Conservation (phyloP, 2,888 invertebrate genomes). For the Aspidiotus rigidus region DNA sequence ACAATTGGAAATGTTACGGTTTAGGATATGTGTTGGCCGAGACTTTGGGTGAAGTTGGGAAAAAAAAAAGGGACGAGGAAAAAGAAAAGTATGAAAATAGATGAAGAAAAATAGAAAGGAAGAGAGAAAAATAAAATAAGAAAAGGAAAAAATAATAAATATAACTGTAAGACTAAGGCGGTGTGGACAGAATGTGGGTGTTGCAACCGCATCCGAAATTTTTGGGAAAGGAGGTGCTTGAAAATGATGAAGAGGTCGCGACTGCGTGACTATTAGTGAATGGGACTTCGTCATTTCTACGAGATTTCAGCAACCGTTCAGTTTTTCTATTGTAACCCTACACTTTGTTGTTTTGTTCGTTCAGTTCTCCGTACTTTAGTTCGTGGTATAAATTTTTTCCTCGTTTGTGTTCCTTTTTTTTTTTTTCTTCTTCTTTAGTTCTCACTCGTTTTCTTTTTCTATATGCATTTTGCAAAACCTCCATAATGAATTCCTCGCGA, state of each 20-base stretch:
- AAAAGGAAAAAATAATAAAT: conserved; percentile 1
- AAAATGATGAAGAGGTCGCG: conserved; percentile 33
- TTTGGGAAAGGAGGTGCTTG: conserved; percentile 30
- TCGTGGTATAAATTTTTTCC: neutral
- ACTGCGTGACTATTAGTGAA: conserved; percentile 31
- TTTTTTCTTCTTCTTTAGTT: neutral
- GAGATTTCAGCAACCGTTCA: conserved; percentile 29
- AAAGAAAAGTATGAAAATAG: neutral
- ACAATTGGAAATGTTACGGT: neutral
- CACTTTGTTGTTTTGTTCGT: conserved; percentile 30
- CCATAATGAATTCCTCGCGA: too few species aligned
- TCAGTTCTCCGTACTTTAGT: neutral
- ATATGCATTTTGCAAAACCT: neutral
- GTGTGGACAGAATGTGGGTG: conserved; percentile 28
- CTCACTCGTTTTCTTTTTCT: neutral
- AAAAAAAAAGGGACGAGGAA: neutral
- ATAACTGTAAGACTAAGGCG: conserved; percentile 1
- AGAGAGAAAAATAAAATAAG: neutral
- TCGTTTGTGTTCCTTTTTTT: conserved; percentile 1
- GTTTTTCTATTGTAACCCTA: conserved; percentile 29
- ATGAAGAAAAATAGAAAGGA: neutral
- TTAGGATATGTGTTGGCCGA: neutral
- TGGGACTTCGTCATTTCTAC: conserved; percentile 32
- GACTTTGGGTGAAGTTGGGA: neutral
- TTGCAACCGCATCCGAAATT: conserved; percentile 29